These are phyloP conservation scores for Eleutherodactylus coqui DNA, from an alignment of 2,797 vertebrate genomes.

Conservation along the genomic window DNA sequence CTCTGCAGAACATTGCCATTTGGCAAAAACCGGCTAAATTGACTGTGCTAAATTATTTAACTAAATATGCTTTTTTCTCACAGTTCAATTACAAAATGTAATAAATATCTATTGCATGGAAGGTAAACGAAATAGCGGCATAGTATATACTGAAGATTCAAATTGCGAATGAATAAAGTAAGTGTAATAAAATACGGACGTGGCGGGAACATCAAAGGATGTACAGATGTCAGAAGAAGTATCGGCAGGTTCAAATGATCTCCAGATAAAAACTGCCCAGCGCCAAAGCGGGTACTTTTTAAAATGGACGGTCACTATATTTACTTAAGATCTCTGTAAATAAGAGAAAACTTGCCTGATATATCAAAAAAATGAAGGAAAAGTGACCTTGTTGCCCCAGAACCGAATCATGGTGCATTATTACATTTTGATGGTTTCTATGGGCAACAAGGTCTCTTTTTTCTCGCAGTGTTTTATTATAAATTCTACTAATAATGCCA, in stretches of 20 bases:
- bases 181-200: neutral
- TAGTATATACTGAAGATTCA: neutral
- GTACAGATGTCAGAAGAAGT: neutral
- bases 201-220: neutral
- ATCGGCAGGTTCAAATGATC: neutral
- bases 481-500: too few species aligned
- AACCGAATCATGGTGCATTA: too few species aligned
- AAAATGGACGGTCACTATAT: too few species aligned
- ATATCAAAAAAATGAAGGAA: too few species aligned
- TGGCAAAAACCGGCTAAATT: constrained; percentile 52
- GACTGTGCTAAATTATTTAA: constrained; percentile 56
- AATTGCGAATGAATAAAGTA: neutral
- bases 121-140: constrained; percentile 24
- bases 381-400: too few species aligned
- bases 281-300: too few species aligned
- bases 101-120: accelerated
- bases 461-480: too few species aligned
- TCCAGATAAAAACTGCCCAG: too few species aligned
- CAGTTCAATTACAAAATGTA: constrained; percentile 59
- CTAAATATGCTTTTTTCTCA: neutral
- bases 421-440: too few species aligned
- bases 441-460: too few species aligned
- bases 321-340: too few species aligned
- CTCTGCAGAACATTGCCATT: constrained; percentile 15
- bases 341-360: too few species aligned